Evolutionary conservation across 2,113 vertebrate genomes (phyloP).

Genomic region (Semnopithecus entellus): DNA sequence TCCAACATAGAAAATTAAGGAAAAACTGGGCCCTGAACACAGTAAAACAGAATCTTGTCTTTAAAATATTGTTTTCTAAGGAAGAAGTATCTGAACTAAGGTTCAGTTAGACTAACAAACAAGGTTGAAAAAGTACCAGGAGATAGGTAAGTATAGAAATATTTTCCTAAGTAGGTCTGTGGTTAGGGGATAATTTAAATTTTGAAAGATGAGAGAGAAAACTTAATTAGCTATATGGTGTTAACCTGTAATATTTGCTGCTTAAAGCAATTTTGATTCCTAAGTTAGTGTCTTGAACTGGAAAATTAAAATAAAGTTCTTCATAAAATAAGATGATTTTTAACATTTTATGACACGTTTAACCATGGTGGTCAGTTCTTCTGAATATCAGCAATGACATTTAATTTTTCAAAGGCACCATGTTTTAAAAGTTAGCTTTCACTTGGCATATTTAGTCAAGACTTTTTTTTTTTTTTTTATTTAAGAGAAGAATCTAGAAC

Average conservation of each 20-base stretch:
- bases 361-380: background rate
- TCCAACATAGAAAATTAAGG: background rate
- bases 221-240: background rate
- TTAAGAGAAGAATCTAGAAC: constrained; percentile 22
- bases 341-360: constrained; percentile 16
- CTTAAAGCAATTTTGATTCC: background rate
- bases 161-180: background rate
- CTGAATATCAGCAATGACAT: background rate
- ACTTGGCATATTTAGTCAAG: constrained; percentile 31
- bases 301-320: background rate
- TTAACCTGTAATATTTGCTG: background rate
- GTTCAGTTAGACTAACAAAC: background rate
- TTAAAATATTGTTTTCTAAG: background rate
- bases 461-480: constrained; percentile 57
- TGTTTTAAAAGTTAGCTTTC: constrained; percentile 22
- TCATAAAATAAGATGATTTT: constrained; percentile 26
- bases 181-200: background rate
- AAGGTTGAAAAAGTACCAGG: background rate
- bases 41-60: background rate
- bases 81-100: background rate
- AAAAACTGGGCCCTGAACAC: background rate
- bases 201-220: constrained; percentile 8
- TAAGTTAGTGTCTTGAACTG: background rate
- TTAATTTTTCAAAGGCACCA: constrained; percentile 31
- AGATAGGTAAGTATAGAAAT: background rate